Conservation (phyloP, 2,113 vertebrate species). For the Pseudopodoces humilis region DNA sequence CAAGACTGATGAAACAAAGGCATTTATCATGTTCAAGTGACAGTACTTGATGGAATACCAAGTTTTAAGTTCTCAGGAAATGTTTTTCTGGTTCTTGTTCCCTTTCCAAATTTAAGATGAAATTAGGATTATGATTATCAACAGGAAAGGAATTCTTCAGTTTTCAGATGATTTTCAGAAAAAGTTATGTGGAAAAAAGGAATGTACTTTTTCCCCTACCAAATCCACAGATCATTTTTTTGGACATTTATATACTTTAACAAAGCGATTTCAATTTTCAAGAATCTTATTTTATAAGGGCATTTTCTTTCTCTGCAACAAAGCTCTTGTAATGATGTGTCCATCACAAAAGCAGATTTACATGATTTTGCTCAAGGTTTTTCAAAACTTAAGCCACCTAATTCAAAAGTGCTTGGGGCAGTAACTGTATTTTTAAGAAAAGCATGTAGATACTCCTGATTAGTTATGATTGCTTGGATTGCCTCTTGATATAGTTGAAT, state of each 20-base stretch:
- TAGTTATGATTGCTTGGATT: neutral
- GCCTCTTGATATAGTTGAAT: neutral
- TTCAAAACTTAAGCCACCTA: neutral
- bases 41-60: neutral
- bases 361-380: neutral
- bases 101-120: neutral
- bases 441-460: neutral
- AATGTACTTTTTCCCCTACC: fast-evolving
- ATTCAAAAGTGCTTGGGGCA: neutral
- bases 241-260: neutral
- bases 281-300: neutral
- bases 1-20: neutral
- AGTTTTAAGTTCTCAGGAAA: neutral
- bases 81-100: neutral
- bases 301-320: neutral
- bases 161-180: neutral
- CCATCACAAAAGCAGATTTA: neutral
- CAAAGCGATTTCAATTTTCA: neutral
- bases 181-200: neutral
- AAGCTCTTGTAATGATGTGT: neutral
- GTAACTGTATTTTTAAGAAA: neutral
- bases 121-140: neutral
- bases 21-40: neutral
- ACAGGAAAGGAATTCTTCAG: neutral
- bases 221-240: neutral